Evolutionary conservation across 2,888 invertebrate species (phyloP).

Genomic region (Aphidius colemani): DNA sequence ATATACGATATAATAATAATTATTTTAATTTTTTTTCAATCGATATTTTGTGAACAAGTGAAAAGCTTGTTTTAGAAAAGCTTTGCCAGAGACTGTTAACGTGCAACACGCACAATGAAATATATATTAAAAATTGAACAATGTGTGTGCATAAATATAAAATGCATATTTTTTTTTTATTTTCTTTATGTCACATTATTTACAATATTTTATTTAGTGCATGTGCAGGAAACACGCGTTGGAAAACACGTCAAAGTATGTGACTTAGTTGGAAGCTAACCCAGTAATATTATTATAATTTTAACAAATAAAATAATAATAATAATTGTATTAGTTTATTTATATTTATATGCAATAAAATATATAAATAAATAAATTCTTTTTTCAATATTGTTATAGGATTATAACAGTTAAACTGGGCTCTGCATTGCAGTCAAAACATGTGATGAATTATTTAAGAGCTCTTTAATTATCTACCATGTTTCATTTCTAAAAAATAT

Average conservation of each 20-base stretch:
- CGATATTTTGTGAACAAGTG: too few relatives aligned
- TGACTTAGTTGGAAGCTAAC: constrained; percentile 35
- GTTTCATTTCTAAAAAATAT: background rate
- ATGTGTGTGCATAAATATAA: background rate
- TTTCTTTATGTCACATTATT: background rate
- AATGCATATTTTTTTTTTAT: background rate
- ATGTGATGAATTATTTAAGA: background rate
- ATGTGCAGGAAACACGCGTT: constrained; percentile 14
- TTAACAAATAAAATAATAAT: constrained; percentile 31
- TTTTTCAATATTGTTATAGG: too few relatives aligned
- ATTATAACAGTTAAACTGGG: constrained; percentile 17
- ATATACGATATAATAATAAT: too few relatives aligned
- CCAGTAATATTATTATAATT: too few relatives aligned
- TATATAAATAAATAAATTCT: too few relatives aligned
- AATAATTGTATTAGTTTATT: too few relatives aligned
- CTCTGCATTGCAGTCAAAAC: background rate
- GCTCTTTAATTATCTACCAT: background rate
- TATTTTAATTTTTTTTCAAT: too few relatives aligned
- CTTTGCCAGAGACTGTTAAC: background rate
- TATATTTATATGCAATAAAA: too few relatives aligned
- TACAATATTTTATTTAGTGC: background rate
- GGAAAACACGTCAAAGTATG: constrained; percentile 7
- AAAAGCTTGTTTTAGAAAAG: background rate
- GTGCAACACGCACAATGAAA: constrained; percentile 7
- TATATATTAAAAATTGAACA: too few relatives aligned